phyloP scores from a whole-genome alignment of 1,140 invertebrate species.

The Aphidius gifuensis region DNA sequence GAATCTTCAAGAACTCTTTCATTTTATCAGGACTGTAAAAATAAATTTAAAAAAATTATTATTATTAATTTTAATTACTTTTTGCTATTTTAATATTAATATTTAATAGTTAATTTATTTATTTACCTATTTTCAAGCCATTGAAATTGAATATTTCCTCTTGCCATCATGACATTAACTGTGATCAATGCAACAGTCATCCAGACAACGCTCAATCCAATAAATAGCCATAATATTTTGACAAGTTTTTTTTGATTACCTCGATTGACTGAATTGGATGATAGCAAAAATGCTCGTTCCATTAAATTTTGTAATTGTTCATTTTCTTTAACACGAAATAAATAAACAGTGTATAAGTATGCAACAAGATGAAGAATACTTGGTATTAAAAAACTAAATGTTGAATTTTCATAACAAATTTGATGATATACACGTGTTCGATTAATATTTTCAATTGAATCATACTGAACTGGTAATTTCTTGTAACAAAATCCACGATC shows the following conservation, averaged over 20 bases:
- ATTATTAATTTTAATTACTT: background rate
- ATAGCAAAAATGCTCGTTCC: slow-evolving; percentile 76
- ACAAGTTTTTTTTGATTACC: slow-evolving; percentile 66
- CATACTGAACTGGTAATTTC: slow-evolving; percentile 47
- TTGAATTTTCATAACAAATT: slow-evolving; percentile 66
- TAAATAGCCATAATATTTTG: slow-evolving; percentile 68
- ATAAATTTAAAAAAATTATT: background rate
- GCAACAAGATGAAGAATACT: slow-evolving; percentile 73
- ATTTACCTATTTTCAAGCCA: slow-evolving; percentile 55
- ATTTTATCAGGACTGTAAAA: slow-evolving; percentile 54
- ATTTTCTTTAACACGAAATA: slow-evolving; percentile 79
- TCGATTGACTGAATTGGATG: slow-evolving; percentile 63
- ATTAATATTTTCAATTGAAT: slow-evolving; percentile 35
- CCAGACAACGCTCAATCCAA: slow-evolving; percentile 65
- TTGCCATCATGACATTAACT: slow-evolving; percentile 65
- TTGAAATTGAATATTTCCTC: slow-evolving; percentile 62
- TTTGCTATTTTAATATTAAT: background rate
- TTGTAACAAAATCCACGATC: slow-evolving; percentile 72
- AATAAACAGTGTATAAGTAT: slow-evolving; percentile 73
- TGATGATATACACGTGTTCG: slow-evolving; percentile 54
- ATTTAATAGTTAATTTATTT: background rate
- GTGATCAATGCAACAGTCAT: slow-evolving; percentile 64
- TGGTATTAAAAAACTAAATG: slow-evolving; percentile 77
- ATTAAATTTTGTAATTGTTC: slow-evolving; percentile 87
- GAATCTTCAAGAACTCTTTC: slow-evolving; percentile 57